Base-by-base conservation (phyloP, 2,888 invertebrate genomes). In the Antheraea yamamai region DNA sequence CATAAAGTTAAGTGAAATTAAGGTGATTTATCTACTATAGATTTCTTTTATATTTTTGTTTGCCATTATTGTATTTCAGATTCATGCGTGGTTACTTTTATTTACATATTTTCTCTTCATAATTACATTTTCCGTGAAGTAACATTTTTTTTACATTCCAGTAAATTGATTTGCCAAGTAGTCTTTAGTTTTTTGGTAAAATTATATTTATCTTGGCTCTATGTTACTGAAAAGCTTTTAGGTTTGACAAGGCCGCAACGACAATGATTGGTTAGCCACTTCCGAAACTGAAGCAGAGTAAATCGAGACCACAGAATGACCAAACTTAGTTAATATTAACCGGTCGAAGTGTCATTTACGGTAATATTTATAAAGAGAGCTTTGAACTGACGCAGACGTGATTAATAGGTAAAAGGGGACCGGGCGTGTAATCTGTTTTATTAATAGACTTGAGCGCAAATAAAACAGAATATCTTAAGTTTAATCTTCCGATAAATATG, bases 211-310 rank as follows among this genome's bases (percentile, higher is more conserved):
- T 70, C 70, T 71, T 58, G 26, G 71, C 4, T 61, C 26, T 16
- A 64, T 35, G 51, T 47, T 14, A 47, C 52, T 26, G 30, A 75
- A 30, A 61, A 74, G 64, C 74, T 76, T 76, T 75, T 78, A 78
- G 76, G 76, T 79, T 80, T 79, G 77, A 80, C 78, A 79, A 78
- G 78, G 77, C 76, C 74, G 77, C 77, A 75, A 75, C 18, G 51
- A 72, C 52, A 51, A 72, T 80, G 78, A 83, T 83, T 78, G 79
- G 75, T 77, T 77, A 78, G 76, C 79, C 76, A 78, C 79, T 70
- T 70, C 39, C 39, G 70, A 39, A 70, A 70, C 70, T 39, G 2
- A 70, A 70, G 70, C n/a, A 70, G 20, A n/a, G 70, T 70, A 39
- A 68, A 70, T 39, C 39, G 3, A 39, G 20, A n/a, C 35, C n/a